Percentiles rank a stretch among this genome's conserved stretches.
These are phyloP conservation scores for Chesias legatella DNA, from an alignment of 2,888 invertebrate species.

Conservation along the genomic window DNA sequence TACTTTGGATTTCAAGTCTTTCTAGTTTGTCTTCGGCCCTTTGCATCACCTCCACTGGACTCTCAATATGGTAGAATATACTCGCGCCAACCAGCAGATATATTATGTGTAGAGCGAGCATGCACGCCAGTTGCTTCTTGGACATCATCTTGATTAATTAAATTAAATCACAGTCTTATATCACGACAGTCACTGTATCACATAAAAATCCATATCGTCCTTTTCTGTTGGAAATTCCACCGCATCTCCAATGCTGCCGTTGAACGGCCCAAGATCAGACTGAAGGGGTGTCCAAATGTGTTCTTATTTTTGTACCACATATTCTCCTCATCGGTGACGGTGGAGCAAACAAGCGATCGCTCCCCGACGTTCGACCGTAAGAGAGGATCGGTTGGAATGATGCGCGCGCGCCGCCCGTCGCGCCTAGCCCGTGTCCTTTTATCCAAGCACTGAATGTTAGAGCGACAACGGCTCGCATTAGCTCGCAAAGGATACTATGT, in stretches of 20 bases:
- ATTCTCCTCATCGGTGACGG: conserved; percentile 39
- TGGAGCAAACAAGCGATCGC: conserved; percentile 35
- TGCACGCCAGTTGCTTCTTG: conserved; percentile 88
- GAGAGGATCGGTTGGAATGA: conserved; percentile 65
- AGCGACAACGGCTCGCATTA: conserved; percentile 69
- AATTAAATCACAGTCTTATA: conserved; percentile 37
- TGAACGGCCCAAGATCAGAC: conserved; percentile 38
- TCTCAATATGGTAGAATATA: conserved; percentile 91
- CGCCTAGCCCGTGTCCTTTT: conserved; percentile 61
- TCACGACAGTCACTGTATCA: conserved; percentile 40
- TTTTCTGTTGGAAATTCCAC: conserved; percentile 38
- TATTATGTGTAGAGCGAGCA: conserved; percentile 86
- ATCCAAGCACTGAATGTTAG: conserved; percentile 70
- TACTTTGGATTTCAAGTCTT: conserved; percentile 86
- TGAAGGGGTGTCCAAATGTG: conserved; percentile 33
- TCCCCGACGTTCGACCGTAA: conserved; percentile 65
- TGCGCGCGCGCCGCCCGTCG: conserved; percentile 56
- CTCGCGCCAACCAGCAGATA: conserved; percentile 91
- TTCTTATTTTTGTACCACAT: conserved; percentile 48
- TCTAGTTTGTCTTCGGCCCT: conserved; percentile 81
- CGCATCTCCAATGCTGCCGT: conserved; percentile 41
- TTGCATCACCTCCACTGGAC: conserved; percentile 83
- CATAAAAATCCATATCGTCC: conserved; percentile 57
- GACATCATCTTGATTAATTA: conserved; percentile 83
- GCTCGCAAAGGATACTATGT: conserved; percentile 77